A percentile compares a stretch with the other conserved stretches of the same genome.
phyloP scores from a whole-genome alignment of 2,113 vertebrate genomes.

The Melanerpes formicivorus region DNA sequence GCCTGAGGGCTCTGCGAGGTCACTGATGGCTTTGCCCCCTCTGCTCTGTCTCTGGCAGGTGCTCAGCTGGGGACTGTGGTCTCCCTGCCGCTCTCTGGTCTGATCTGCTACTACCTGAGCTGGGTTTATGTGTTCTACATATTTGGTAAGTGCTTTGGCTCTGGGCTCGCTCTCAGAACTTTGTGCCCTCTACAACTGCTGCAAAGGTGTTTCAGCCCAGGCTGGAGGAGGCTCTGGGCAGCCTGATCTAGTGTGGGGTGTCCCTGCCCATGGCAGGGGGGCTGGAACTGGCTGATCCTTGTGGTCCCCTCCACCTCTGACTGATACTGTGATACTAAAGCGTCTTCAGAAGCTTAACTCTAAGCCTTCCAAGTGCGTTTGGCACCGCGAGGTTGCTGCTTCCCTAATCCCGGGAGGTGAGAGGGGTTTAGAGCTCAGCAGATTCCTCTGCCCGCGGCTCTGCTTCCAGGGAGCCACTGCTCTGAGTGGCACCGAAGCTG shows the following conservation, averaged over 20 bases:
- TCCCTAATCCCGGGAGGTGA: not conserved
- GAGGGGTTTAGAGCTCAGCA: not conserved
- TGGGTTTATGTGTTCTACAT: conserved; percentile 97
- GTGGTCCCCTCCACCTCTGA: too few relatives aligned
- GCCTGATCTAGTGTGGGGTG: too few relatives aligned
- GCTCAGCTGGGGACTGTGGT: conserved; percentile 95
- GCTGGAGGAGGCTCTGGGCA: too few relatives aligned
- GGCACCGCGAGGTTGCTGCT: not conserved
- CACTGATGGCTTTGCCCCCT: not conserved
- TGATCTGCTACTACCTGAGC: conserved; percentile 94
- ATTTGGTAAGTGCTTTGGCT: conserved; percentile 85
- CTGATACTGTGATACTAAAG: too few relatives aligned
- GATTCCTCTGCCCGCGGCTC: not conserved
- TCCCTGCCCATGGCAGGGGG: too few relatives aligned
- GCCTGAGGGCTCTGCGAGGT: too few relatives aligned
- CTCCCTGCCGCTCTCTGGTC: conserved; percentile 89
- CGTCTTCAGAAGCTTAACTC: too few relatives aligned
- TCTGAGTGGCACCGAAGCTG: conserved; percentile 5
- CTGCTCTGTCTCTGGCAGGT: conserved; percentile 72
- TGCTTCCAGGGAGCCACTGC: not conserved
- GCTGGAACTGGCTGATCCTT: too few relatives aligned
- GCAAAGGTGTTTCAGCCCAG: too few relatives aligned
- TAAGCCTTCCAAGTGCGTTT: not conserved
- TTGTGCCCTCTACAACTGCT: too few relatives aligned
- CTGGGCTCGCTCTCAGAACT: not conserved